Percentiles rank a stretch among this genome's conserved stretches.
These are phyloP conservation scores for Cynopterus sphinx DNA, from an alignment of 2,797 vertebrate species.

Conservation along the genomic window DNA sequence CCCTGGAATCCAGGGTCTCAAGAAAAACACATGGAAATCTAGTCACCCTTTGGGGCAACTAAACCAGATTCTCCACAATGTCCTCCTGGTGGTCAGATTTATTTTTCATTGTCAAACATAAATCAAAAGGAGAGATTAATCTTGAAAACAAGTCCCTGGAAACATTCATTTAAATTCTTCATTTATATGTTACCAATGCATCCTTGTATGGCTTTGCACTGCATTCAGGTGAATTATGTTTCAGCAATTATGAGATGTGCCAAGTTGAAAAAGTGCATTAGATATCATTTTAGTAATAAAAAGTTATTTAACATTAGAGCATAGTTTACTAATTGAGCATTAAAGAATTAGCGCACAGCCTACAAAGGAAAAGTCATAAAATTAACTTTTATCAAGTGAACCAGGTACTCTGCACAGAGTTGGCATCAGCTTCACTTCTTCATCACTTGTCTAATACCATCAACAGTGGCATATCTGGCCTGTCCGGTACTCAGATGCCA, in stretches of 20 bases:
- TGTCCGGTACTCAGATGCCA: neutral
- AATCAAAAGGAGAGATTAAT: constrained; percentile 24
- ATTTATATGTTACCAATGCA: neutral
- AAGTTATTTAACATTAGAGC: neutral
- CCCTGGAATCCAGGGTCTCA: neutral
- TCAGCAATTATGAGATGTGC: neutral
- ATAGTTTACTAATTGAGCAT: constrained; percentile 12
- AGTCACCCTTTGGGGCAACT: neutral
- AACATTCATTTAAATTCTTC: neutral
- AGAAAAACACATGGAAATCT: constrained; percentile 26
- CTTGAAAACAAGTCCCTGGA: neutral
- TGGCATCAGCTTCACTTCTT: neutral
- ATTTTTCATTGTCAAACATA: neutral
- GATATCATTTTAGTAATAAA: neutral
- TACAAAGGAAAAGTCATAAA: neutral
- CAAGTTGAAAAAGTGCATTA: neutral
- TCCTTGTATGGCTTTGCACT: neutral
- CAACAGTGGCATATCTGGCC: neutral
- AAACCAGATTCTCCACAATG: neutral
- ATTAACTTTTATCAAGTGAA: neutral
- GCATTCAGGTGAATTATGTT: neutral
- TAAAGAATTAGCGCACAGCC: neutral
- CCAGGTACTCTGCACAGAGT: neutral
- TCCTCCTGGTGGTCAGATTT: neutral
- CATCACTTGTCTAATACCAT: neutral